Conservation (phyloP, 2,888 invertebrate genomes). For the Chymomyza caudatula region DNA sequence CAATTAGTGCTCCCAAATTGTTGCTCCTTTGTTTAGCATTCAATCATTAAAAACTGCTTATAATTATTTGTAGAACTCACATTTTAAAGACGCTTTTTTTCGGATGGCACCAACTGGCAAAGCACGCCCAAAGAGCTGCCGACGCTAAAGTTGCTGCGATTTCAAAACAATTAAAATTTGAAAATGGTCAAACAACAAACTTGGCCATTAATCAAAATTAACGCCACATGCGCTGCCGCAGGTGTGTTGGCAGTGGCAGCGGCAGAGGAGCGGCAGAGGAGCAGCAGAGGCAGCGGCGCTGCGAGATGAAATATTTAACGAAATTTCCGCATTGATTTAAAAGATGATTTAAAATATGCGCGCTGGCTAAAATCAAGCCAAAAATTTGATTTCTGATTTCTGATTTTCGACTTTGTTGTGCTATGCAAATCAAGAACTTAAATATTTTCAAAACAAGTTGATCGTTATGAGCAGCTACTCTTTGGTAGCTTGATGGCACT, state of each 20-base stretch:
- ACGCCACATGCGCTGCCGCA: constrained; percentile 67
- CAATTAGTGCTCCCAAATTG: constrained; percentile 62
- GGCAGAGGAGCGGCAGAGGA: constrained; percentile 3
- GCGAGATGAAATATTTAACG: constrained; percentile 15
- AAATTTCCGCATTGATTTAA: constrained; percentile 61
- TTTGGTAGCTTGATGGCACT: not conserved
- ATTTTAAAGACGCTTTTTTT: constrained; percentile 32
- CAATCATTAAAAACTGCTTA: constrained; percentile 69
- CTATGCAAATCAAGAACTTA: not conserved
- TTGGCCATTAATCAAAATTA: constrained; percentile 76
- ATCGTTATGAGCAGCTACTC: not conserved
- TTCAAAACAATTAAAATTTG: constrained; percentile 66
- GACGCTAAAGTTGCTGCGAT: not conserved
- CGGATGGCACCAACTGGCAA: constrained; percentile 15
- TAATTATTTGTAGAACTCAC: constrained; percentile 70
- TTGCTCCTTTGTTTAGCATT: constrained; percentile 52
- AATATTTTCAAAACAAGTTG: not conserved
- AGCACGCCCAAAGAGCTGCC: constrained; percentile 45
- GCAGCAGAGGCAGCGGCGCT: constrained; percentile 4
- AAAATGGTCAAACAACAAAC: constrained; percentile 62
- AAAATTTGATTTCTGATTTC: not conserved
- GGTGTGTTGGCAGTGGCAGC: constrained; percentile 18
- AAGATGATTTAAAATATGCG: constrained; percentile 6
- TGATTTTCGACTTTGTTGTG: not conserved
- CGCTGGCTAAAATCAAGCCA: constrained; percentile 7